Percentiles rank a stretch among this genome's conserved stretches.
phyloP scores from a whole-genome alignment of 2,888 invertebrate species.

The Hipparchia sbordonii region DNA sequence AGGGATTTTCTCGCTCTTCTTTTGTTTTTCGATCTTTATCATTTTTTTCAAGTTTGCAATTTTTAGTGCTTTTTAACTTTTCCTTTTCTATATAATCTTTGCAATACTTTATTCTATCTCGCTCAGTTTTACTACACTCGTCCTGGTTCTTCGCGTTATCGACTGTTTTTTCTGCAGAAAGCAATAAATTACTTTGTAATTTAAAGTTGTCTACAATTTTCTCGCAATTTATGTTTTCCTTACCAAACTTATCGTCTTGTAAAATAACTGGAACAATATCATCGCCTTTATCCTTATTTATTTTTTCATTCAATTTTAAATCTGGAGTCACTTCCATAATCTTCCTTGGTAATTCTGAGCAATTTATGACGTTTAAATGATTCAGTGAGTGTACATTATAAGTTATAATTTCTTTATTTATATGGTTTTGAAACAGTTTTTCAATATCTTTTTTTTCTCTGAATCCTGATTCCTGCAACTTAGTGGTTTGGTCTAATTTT shows the following conservation, averaged over 20 bases:
- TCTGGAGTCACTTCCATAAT: slow-evolving; percentile 51
- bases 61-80: slow-evolving; percentile 59
- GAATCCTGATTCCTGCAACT: slow-evolving; percentile 42
- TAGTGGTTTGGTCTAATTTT: slow-evolving; percentile 51
- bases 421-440: slow-evolving; percentile 50
- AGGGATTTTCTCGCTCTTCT: slow-evolving; percentile 46
- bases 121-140: slow-evolving; percentile 67
- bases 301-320: slow-evolving; percentile 53
- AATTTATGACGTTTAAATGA: slow-evolving; percentile 56
- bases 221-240: slow-evolving; percentile 76
- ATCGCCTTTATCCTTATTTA: slow-evolving; percentile 59
- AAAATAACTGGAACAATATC: slow-evolving; percentile 49
- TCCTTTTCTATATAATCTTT: slow-evolving; percentile 66
- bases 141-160: slow-evolving; percentile 69
- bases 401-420: slow-evolving; percentile 59
- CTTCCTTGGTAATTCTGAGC: slow-evolving; percentile 56
- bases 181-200: slow-evolving; percentile 47
- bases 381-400: slow-evolving; percentile 53
- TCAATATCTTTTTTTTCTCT: slow-evolving; percentile 50
- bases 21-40: slow-evolving; percentile 62
- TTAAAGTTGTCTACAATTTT: slow-evolving; percentile 69
- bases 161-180: slow-evolving; percentile 54
- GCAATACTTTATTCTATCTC: slow-evolving; percentile 63
- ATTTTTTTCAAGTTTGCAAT: slow-evolving; percentile 57
- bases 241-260: slow-evolving; percentile 60